phyloP scores from a whole-genome alignment of 2,113 vertebrate genomes.

The Uropsilus gracilis region DNA sequence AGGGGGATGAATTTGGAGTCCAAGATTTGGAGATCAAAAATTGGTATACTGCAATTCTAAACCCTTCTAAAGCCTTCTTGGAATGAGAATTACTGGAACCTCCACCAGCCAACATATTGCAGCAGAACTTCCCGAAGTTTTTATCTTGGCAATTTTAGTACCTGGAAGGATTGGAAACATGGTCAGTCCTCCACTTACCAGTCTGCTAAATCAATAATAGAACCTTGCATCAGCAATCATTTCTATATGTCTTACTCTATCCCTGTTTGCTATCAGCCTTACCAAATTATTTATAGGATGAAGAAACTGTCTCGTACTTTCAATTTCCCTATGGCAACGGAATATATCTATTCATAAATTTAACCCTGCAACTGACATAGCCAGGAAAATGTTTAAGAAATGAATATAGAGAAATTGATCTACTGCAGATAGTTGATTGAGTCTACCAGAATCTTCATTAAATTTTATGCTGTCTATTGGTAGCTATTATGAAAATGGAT shows the following conservation, averaged over 20 bases:
- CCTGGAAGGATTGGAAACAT: not conserved
- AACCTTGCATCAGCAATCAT: not conserved
- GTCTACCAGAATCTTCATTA: slow-evolving; percentile 43
- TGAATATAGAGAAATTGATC: not conserved
- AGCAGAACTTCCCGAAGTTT: slow-evolving; percentile 33
- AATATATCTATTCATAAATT: slow-evolving; percentile 54
- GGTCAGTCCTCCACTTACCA: slow-evolving; percentile 1
- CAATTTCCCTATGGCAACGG: not conserved
- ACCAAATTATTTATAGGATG: slow-evolving; percentile 16
- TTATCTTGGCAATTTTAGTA: slow-evolving; percentile 4
- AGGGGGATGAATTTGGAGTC: slow-evolving; percentile 3
- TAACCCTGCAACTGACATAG: slow-evolving; percentile 83
- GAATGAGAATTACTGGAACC: not conserved
- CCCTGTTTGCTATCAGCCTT: not conserved
- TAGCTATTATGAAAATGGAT: slow-evolving; percentile 38
- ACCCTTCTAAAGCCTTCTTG: not conserved
- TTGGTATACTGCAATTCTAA: not conserved
- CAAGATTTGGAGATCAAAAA: slow-evolving; percentile 5
- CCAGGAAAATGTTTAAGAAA: slow-evolving; percentile 60
- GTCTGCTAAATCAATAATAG: not conserved
- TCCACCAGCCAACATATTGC: not conserved
- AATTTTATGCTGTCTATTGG: slow-evolving; percentile 8
- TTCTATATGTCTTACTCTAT: slow-evolving; percentile 19
- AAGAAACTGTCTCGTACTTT: slow-evolving; percentile 21
- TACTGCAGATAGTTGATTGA: slow-evolving; percentile 64